These are phyloP conservation scores for Melospiza georgiana DNA, from an alignment of 2,113 vertebrate species.

Conservation along the genomic window DNA sequence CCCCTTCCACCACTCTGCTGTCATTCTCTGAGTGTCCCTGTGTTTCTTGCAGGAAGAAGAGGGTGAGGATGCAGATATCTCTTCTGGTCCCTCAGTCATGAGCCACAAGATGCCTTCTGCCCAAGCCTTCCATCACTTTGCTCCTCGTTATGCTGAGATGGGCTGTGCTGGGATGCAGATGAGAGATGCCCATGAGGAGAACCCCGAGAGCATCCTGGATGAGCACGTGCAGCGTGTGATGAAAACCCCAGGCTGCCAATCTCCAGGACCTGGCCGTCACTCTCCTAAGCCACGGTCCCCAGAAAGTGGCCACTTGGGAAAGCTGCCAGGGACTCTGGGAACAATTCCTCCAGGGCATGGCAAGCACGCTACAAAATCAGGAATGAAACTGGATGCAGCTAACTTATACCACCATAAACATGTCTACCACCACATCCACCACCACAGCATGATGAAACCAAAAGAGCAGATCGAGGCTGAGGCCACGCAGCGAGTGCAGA, in stretches of 20 bases:
- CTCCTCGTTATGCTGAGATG: constrained; percentile 82
- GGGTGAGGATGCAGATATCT: constrained; percentile 84
- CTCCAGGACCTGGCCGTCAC: constrained; percentile 86
- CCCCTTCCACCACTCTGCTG: neutral
- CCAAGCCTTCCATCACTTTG: constrained; percentile 82
- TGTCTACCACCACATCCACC: constrained; percentile 85
- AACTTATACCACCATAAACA: constrained; percentile 88
- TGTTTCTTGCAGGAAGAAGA: constrained; percentile 86
- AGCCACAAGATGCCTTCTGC: constrained; percentile 84
- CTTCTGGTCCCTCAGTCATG: constrained; percentile 70
- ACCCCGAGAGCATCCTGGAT: constrained; percentile 95
- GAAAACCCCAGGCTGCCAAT: constrained; percentile 94
- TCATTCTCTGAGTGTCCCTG: neutral
- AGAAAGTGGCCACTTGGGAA: constrained; percentile 74
- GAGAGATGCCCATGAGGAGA: constrained; percentile 90
- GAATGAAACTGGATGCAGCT: constrained; percentile 78
- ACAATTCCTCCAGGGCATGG: constrained; percentile 70
- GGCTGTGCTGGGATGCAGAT: constrained; percentile 75
- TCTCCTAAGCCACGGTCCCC: constrained; percentile 90
- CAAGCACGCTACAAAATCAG: constrained; percentile 80
- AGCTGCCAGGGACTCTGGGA: constrained; percentile 68
- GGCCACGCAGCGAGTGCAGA: constrained; percentile 73
- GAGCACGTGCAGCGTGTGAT: constrained; percentile 96
- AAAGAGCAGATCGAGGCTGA: constrained; percentile 86
- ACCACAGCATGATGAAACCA: constrained; percentile 77